phyloP scores from a whole-genome alignment of 1,140 invertebrate genomes.

The Drosophila malerkotliana region DNA sequence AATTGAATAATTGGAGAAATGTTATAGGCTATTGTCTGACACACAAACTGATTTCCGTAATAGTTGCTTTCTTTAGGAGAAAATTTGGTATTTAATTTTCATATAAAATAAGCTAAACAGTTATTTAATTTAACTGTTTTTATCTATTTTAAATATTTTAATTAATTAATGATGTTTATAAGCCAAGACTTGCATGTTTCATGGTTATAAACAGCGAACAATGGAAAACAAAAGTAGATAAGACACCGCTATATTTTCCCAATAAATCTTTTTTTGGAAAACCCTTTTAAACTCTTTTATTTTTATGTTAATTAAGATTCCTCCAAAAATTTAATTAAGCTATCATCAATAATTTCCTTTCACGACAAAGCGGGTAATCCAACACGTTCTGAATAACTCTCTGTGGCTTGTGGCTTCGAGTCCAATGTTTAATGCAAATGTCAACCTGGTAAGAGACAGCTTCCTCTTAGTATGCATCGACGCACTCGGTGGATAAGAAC shows the following conservation, averaged over 20 bases:
- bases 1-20: background rate
- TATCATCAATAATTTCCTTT: background rate
- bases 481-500: conserved; percentile 55
- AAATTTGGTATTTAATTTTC: too few relatives aligned
- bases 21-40: conserved; percentile 11
- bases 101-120: background rate
- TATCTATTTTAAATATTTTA: background rate
- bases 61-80: background rate
- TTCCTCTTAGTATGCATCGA: conserved; percentile 51
- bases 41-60: background rate
- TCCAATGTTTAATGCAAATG: conserved; percentile 38
- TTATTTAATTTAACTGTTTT: background rate
- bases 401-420: conserved; percentile 2
- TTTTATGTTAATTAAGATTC: conserved; percentile 2
- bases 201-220: background rate
- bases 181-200: background rate
- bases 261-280: background rate
- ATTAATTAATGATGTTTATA: background rate
- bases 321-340: conserved; percentile 11
- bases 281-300: background rate
- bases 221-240: background rate
- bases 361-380: background rate
- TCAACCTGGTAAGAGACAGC: conserved; percentile 26
- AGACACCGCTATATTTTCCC: background rate
- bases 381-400: conserved; percentile 23